Evolutionary conservation across 1,140 invertebrate genomes (phyloP), one percentile per base, ranked within the genome.

Genomic region (Drosophila santomea): DNA sequence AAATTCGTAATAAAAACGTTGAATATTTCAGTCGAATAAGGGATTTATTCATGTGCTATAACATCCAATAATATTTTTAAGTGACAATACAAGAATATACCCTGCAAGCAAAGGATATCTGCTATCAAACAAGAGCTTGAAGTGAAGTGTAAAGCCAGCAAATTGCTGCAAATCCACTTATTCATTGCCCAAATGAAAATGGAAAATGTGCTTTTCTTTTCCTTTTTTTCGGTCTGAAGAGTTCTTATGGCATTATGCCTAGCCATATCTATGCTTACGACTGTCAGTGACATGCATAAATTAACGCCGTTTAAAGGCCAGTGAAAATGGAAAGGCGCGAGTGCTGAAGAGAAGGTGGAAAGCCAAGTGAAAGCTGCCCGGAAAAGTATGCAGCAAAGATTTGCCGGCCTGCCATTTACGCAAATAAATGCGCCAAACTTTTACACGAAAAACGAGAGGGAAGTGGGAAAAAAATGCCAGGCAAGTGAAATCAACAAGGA

Each of bases 401-500:
- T 78, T 72, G 74, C 59, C 36, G 45, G 55, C 60, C 54, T 64
- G 67, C 74, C 64, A 59, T 80, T 80, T 74, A 80, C 47, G 78
- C 43, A 76, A 76, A 76, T 67, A 76, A 76, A 76, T 76, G 73
- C 74, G 50, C 50, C 38, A 55, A 58, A 48, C 44, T 77, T 68
- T 76, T 35, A 23, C 35, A 15, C n/a, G 41, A 43, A 48, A 28
- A 44, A 51, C 12, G 32, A 7, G 1, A 8, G 28, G 28, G 28
- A 32, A 32, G 8, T 15, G 6, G 41, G 55, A 25, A 8, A 10
- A 56, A 44, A 0, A 17, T 17, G 17, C 17, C 55, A 39, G 69
- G 60, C 63, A 67, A 78, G 74, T 67, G 50, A 68, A 79, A 84
- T 67, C 76, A 72, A 57, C 72, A 80, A 78, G 64, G 20, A 38